Evolutionary conservation across 2,888 invertebrate species (phyloP), one percentile per base, ranked within the genome.

Genomic region (Sminthurinus aureus): DNA sequence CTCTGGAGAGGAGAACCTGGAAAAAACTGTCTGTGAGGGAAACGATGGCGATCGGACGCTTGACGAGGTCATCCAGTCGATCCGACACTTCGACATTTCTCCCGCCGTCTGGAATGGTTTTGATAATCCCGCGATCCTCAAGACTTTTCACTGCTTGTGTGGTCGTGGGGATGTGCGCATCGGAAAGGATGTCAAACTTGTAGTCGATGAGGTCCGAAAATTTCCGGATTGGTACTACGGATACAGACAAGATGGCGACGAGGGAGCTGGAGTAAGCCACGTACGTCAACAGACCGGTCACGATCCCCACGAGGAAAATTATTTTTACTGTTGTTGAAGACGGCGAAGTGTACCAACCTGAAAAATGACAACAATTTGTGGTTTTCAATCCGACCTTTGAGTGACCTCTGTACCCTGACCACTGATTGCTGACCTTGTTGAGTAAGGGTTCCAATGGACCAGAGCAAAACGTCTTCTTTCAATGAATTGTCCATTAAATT

Each of bases 261-360:
- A 87, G 82, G 6, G 87, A 86, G 1, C 86, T 86, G 18, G 85
- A 85, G 51, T 87, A 87, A 0, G 86, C 87, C 0, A 85, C 84
- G 79, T 86, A 87, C 4, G 83, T 84, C 18, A 87, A 83, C 0
- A 87, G 51, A 3, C 84, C 86, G 0, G 85, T 85, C 12, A 85
- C 82, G 13, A 87, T 75, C 15, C 86, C 85, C 20, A 84, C 84
- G 26, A 87, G 84, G 83, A 87, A 87, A 50, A 87, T 85, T 0
- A 86, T 87, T 83, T 86, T 86, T 81, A 85, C 83, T 20, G 84
- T 84, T 2, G 84, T 83, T 0, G 85, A 86, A 24, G 83, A 83
- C 0, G 87, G 87, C 67, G 85, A 84, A 4, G 84, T 83, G 50
- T 87, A 84, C 85, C 85, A 87, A 13, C 87, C 87, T 87, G 71